These are phyloP conservation scores for Eulemur rufifrons DNA, from an alignment of 2,113 vertebrate genomes.

Conservation along the genomic window DNA sequence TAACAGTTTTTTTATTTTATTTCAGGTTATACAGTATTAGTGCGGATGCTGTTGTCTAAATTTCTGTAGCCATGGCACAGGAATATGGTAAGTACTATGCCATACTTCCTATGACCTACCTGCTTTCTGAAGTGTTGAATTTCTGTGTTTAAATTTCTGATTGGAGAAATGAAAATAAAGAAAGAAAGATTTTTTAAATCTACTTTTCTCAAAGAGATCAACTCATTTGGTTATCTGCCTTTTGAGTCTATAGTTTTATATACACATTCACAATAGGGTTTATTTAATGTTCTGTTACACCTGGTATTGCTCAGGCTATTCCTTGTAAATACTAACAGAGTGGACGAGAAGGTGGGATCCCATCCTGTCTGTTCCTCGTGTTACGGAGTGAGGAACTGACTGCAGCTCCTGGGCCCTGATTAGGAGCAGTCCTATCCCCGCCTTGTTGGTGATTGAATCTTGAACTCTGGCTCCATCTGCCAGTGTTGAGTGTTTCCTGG, in stretches of 20 bases:
- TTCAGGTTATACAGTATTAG: not conserved
- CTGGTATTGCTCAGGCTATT: not conserved
- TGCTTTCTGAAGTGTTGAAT: not conserved
- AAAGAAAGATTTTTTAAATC: not conserved
- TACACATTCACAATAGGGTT: not conserved
- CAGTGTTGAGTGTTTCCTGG: not conserved
- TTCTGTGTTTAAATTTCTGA: conserved; percentile 7
- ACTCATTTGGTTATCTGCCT: not conserved
- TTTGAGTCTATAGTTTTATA: conserved; percentile 8
- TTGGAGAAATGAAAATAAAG: not conserved
- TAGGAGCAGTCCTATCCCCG: not conserved
- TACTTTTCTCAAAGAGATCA: not conserved
- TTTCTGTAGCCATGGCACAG: not conserved
- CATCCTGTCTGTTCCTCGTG: accelerated
- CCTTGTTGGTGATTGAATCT: not conserved
- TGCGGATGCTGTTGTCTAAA: conserved; percentile 26
- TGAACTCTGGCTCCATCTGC: not conserved
- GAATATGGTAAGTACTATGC: conserved; percentile 55
- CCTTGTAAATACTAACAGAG: conserved; percentile 19
- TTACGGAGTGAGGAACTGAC: not conserved
- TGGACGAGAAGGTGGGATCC: not conserved
- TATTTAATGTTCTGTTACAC: conserved; percentile 55
- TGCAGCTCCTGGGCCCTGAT: not conserved
- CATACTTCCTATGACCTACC: not conserved
- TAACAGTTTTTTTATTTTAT: not conserved